A percentile compares a stretch with the other conserved stretches of the same genome.
phyloP scores from a whole-genome alignment of 2,888 invertebrate species.

The Rambutsinella grinnellia region DNA sequence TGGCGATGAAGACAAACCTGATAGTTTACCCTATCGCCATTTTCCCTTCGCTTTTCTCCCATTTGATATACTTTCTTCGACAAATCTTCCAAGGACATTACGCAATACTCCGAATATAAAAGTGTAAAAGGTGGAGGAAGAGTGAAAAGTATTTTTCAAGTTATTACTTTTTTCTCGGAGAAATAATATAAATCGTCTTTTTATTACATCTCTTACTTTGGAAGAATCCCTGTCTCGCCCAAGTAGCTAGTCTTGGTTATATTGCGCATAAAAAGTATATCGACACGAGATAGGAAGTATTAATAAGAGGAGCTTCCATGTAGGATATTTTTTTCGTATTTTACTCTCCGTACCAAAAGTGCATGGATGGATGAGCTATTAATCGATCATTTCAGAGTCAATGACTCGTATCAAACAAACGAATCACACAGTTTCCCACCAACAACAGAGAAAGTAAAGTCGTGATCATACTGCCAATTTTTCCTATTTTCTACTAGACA shows the following conservation, averaged over 20 bases:
- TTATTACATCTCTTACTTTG: background rate
- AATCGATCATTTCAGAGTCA: constrained; percentile 54
- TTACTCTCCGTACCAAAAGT: constrained; percentile 13
- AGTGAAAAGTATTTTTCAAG: background rate
- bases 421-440: constrained; percentile 15
- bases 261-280: background rate
- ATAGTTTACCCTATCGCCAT: background rate
- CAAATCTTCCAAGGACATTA: background rate
- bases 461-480: too few relatives aligned
- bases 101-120: constrained; percentile 15
- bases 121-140: background rate
- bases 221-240: background rate
- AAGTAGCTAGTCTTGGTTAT: too few relatives aligned
- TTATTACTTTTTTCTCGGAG: background rate
- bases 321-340: background rate
- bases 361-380: constrained; percentile 50
- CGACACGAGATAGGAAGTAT: too few relatives aligned
- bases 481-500: too few relatives aligned
- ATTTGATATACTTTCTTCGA: background rate
- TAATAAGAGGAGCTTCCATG: too few relatives aligned
- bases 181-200: background rate
- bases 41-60: background rate
- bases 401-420: constrained; percentile 47
- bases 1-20: background rate
- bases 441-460: too few relatives aligned